Conservation (phyloP, 2,113 vertebrate genomes). For the Gnathonemus longibarbis region DNA sequence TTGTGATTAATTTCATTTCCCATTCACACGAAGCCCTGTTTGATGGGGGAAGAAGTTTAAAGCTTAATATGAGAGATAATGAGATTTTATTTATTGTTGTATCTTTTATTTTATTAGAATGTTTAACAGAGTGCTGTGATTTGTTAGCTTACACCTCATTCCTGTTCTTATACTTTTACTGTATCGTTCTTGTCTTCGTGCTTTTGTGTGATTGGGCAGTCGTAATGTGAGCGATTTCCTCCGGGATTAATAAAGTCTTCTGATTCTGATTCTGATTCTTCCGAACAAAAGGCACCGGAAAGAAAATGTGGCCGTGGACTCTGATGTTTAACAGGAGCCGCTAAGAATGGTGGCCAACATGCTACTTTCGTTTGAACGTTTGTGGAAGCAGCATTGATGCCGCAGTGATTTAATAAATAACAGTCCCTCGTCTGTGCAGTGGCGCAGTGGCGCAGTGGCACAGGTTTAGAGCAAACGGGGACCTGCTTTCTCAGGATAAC, state of each 20-base stretch:
- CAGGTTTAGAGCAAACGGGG: not conserved
- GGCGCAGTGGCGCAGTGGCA: not conserved
- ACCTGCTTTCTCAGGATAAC: not conserved
- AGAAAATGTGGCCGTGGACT: not conserved
- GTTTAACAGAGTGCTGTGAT: too few relatives aligned
- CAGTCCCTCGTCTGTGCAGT: not conserved
- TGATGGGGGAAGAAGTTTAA: not conserved
- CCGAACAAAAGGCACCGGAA: not conserved
- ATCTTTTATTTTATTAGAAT: not conserved
- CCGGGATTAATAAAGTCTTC: too few relatives aligned
- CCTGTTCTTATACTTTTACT: too few relatives aligned
- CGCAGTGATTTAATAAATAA: slow-evolving; percentile 3
- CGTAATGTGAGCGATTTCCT: too few relatives aligned
- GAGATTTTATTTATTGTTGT: not conserved
- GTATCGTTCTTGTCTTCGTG: too few relatives aligned
- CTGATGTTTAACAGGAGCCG: not conserved
- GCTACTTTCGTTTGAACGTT: not conserved
- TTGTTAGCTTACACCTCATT: too few relatives aligned
- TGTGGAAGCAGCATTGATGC: not conserved
- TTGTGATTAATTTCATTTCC: not conserved
- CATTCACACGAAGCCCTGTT: not conserved
- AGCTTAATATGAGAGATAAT: not conserved
- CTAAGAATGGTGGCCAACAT: not conserved
- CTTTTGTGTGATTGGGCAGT: too few relatives aligned
- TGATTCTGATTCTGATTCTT: not conserved